Base-by-base conservation (phyloP, 1,140 invertebrate genomes). In the Megalopta genalis region DNA sequence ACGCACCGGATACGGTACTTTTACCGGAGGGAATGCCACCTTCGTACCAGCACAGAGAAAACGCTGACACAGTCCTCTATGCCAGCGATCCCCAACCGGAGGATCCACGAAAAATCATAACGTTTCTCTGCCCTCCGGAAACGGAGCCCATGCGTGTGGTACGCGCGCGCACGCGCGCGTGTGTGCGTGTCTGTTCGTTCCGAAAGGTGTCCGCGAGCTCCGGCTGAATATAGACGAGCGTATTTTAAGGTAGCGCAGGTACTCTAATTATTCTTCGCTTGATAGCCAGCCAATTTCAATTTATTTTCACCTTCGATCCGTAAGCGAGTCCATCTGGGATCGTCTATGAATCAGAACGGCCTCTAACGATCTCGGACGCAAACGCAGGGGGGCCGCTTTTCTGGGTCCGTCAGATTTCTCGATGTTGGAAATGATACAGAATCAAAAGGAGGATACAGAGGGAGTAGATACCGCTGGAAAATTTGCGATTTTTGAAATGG, bases 1-100 rank as follows among this genome's bases (percentile, higher is more conserved):
- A 72, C 69, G 77, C 73, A 75, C 81, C 83, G 76, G 73, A 77
- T 77, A 73, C 75, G 80, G 76, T 83, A 80, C 72, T 80, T 80
- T 80, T 80, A 80, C 78, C 78, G 72, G 78, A 73, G 64, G 72
- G 71, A 73, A 73, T 73, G 63, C 77, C 65, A 68, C 54, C 78
- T 73, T 75, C 65, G 72, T 76, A 52, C 49, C 64, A 57, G 49
- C 64, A 32, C 72, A 73, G 57, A 63, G 79, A 81, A 74, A 74
- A 73, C 73, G 18, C 14, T 60, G 73, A 27, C 25, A 49, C 27
- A 64, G 62, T 73, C 62, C 70, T 52, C 0, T 16, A 12, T 12
- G 14, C 7, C 76, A 78, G 69, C 37, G 76, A 23, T 57, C 72
- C 76, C 49, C 76, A 78, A 72, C 68, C 32, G 21, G 39, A 21